Percentiles rank a stretch among this genome's conserved stretches.
Evolutionary conservation across 2,797 vertebrate species (phyloP).

Genomic region (Okamejei kenojei): DNA sequence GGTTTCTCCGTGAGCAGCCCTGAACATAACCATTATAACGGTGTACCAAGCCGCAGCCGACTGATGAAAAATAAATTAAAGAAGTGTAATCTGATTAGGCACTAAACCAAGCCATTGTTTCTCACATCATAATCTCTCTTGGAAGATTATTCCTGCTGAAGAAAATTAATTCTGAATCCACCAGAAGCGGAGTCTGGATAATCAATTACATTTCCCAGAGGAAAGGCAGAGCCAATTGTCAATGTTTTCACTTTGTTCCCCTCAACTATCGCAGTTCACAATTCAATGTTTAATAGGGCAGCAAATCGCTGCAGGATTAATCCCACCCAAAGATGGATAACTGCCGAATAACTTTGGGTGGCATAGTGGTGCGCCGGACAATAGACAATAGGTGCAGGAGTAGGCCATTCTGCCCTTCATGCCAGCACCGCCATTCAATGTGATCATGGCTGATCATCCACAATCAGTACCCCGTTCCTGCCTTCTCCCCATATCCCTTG

Average conservation of each 20-base stretch:
- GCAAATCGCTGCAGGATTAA: not conserved
- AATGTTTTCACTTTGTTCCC: not conserved
- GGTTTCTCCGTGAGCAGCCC: too few species aligned
- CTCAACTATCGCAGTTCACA: not conserved
- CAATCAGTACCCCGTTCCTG: too few species aligned
- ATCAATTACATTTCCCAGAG: not conserved
- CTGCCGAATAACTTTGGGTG: too few species aligned
- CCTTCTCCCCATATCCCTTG: too few species aligned
- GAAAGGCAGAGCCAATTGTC: not conserved
- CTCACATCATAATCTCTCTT: slow-evolving; percentile 3
- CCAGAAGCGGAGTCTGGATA: not conserved
- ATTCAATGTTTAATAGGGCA: not conserved
- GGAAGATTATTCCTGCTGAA: not conserved
- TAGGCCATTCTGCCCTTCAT: too few species aligned
- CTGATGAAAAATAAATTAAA: not conserved
- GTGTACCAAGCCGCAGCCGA: too few species aligned
- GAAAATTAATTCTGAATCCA: not conserved
- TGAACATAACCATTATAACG: too few species aligned
- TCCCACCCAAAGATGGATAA: not conserved
- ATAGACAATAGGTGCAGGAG: too few species aligned
- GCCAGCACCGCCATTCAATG: too few species aligned
- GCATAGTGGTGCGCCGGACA: too few species aligned
- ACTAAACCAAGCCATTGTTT: not conserved
- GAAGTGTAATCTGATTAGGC: not conserved
- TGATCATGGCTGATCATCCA: too few species aligned